Evolutionary conservation across 2,113 vertebrate genomes (phyloP), one percentile per base, ranked within the genome.

Genomic region (Odontophorus gujanensis): DNA sequence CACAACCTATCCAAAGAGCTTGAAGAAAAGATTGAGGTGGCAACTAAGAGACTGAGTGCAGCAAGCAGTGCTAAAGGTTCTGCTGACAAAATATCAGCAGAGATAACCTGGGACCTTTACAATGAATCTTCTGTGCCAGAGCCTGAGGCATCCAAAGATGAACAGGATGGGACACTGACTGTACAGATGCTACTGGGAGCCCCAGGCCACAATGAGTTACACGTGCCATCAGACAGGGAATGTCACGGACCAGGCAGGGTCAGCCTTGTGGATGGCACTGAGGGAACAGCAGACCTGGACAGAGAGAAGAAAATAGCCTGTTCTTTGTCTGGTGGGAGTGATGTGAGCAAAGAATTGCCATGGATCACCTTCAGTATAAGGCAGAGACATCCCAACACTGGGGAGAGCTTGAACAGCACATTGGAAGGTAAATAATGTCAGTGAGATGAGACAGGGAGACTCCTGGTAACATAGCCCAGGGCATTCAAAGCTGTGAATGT

Each of bases 1-100:
- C 95, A 94, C 3, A 72, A 30, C 13, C 97, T 94, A 3, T 98
- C 97, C 7, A 74, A 77, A 16, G 87, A 95, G 38, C 97, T 98
- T 34, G 90, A 82, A 47, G 94, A 94, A 22, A 96, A 97, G 18
- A 74, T 98, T 18, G 97, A 98, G 2, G 4, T 83, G 40, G 96
- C 98, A 74, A 95, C 95, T 0, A 67, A 72, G 48, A 95, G 94
- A 32, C 94, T 98, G 73, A 66, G 48, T 36, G 82, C 58, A 59
- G 61, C 14, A 18, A 86, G 45, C 15, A 48, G 51, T 65, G 32
- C 8, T 62, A 47, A 67, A 74, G 51, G 28, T 43, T 57, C 51
- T 50, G 22, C 63, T 61, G 55, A 40, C 12, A 53, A 65, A 79
- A 28, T 18, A 47, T 5, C 3, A 0, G 3, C 81, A 20, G 30